These are phyloP conservation scores for Nanorana parkeri DNA, from an alignment of 2,113 vertebrate genomes.

Conservation along the genomic window DNA sequence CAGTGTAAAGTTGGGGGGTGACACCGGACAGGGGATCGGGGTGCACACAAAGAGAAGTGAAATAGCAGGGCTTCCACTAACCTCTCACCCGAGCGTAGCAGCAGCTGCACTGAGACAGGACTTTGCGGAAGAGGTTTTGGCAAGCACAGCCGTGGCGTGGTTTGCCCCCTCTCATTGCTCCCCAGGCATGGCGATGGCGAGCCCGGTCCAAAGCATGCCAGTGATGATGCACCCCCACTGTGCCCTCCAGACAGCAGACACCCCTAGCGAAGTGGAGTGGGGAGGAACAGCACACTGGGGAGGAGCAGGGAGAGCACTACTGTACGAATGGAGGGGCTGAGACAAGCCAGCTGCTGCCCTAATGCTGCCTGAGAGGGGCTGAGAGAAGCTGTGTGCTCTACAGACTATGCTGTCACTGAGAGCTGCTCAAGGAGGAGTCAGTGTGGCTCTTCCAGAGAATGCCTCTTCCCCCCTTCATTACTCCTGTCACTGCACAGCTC, in stretches of 20 bases:
- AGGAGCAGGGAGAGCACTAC: conserved; percentile 8
- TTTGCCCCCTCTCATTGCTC: conserved; percentile 87
- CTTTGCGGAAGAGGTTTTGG: conserved; percentile 93
- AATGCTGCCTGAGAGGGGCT: conserved; percentile 19
- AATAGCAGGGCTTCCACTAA: conserved; percentile 72
- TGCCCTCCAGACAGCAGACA: conserved; percentile 68
- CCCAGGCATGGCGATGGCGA: conserved; percentile 63
- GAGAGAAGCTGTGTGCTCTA: conserved; percentile 10
- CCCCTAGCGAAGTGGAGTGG: not conserved
- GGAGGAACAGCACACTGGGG: conserved; percentile 21
- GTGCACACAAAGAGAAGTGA: not conserved
- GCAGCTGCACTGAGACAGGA: conserved; percentile 92
- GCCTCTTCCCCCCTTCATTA: conserved; percentile 1
- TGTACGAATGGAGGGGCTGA: not conserved
- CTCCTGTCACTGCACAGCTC: too few species aligned
- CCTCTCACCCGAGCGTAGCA: conserved; percentile 89
- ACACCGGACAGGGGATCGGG: not conserved
- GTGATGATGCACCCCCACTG: conserved; percentile 68
- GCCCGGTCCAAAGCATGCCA: conserved; percentile 60
- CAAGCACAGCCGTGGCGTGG: conserved; percentile 86
- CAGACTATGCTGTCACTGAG: not conserved
- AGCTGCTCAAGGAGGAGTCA: conserved; percentile 36
- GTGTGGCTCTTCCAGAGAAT: conserved; percentile 39
- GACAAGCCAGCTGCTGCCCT: conserved; percentile 39
- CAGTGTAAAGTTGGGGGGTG: not conserved